phyloP scores from a whole-genome alignment of 2,797 vertebrate genomes.

The Cheirogaleus major region DNA sequence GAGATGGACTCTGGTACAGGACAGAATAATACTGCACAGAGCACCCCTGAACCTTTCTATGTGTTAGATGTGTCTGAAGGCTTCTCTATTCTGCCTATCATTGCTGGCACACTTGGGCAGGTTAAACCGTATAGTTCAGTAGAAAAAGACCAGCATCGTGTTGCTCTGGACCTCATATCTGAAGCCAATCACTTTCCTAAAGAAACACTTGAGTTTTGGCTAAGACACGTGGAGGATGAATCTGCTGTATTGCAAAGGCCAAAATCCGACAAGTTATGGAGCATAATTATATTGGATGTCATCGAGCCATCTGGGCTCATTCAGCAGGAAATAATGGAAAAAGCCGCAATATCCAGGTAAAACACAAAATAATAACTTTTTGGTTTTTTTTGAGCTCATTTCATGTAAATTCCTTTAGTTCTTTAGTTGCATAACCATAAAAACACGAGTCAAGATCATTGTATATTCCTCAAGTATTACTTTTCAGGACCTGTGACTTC shows the following conservation, averaged over 20 bases:
- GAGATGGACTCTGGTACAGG: constrained; percentile 59
- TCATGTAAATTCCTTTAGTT: background rate
- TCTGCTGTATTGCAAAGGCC: constrained; percentile 92
- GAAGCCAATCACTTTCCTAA: constrained; percentile 89
- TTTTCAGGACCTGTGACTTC: background rate
- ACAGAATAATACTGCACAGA: background rate
- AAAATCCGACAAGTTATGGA: constrained; percentile 95
- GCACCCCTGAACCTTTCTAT: constrained; percentile 86
- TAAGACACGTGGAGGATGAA: constrained; percentile 93
- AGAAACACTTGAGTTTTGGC: constrained; percentile 94
- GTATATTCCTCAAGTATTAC: background rate
- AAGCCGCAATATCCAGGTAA: constrained; percentile 96
- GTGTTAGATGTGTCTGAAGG: constrained; percentile 97
- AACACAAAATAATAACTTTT: background rate
- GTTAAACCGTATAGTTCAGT: constrained; percentile 96
- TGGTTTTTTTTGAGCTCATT: background rate
- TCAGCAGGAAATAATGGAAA: constrained; percentile 97
- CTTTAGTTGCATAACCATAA: background rate
- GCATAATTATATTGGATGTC: constrained; percentile 96
- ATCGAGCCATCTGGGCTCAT: constrained; percentile 96
- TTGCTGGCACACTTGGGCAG: constrained; percentile 91
- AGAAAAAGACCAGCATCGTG: constrained; percentile 95
- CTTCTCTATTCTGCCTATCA: constrained; percentile 95
- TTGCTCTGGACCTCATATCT: constrained; percentile 90
- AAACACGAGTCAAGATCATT: background rate